Evolutionary conservation across 2,797 vertebrate species (phyloP).

Genomic region (Manis crassicaudata): DNA sequence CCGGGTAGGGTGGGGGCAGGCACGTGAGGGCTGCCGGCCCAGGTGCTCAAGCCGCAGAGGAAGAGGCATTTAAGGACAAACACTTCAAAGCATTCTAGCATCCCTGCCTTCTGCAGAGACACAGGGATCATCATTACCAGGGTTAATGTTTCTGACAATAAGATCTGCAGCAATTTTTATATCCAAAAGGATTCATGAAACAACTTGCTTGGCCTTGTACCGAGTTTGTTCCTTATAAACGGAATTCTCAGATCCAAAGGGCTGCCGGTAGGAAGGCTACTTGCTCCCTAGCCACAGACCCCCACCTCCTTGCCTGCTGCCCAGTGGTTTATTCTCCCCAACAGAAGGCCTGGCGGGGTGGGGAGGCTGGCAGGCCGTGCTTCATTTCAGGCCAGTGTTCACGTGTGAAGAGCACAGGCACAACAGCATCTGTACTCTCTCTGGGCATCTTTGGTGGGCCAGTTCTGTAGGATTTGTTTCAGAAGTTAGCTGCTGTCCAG

Average conservation of each 20-base stretch:
- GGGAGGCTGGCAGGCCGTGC: not conserved
- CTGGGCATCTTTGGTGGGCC: accelerated
- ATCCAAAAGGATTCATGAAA: not conserved
- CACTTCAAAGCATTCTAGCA: not conserved
- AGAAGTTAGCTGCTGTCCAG: not conserved
- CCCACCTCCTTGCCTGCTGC: not conserved
- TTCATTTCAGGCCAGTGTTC: accelerated
- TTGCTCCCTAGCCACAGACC: accelerated
- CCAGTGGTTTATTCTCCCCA: no score
- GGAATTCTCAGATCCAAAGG: not conserved
- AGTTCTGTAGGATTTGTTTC: no score
- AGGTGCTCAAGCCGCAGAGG: not conserved
- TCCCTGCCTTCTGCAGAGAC: not conserved
- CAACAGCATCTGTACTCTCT: accelerated
- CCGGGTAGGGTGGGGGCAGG: not conserved
- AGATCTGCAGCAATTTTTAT: not conserved
- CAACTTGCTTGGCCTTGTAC: not conserved
- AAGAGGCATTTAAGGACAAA: not conserved
- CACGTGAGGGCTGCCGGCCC: accelerated
- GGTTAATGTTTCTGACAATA: not conserved
- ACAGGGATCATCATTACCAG: not conserved
- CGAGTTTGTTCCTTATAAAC: not conserved
- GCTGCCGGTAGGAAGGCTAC: accelerated
- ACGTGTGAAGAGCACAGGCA: accelerated
- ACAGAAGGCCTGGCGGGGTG: accelerated